Evolutionary conservation across 2,888 invertebrate genomes (phyloP), one percentile per base, ranked within the genome.

Genomic region (Zygogramma bicolorata): DNA sequence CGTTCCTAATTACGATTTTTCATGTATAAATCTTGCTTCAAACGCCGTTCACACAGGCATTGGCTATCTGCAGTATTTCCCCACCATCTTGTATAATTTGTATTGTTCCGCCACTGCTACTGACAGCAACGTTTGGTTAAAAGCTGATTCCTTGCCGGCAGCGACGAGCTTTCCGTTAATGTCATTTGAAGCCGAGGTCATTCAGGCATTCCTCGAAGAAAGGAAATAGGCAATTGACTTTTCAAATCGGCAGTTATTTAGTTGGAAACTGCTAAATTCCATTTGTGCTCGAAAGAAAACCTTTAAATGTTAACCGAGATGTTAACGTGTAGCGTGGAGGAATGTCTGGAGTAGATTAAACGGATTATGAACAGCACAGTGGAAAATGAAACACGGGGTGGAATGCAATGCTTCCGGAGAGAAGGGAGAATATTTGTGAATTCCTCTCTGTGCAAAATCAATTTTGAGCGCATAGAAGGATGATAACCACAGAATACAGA

Each of bases 191-290:
- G 82, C 79, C 82, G 82, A 74, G 81, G 80, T 82, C 82, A 81
- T 82, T 83, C 80, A 77, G 81, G 81, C 83, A 81, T 83, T 81
- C 73, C 80, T 81, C 80, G 79, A 78, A 77, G 81, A 79, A 81
- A 79, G 83, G 81, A 82, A 84, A 84, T 82, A 83, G 83, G 84
- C 83, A 84, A 83, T 84, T 84, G 84, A 84, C 84, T 84, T 84
- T 83, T 84, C 79, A 83, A 84, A 84, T 81, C 81, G 81, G 61
- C 77, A 75, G 78, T 79, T 80, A 79, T 79, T 80, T 76, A 75
- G 77, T 70, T 71, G 75, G 74, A 78, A 79, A 76, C 74, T 76
- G 74, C 74, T 74, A 75, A 79, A 81, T 80, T 79, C 73, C 78
- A 80, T 80, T 79, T 76, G 69, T 68, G 63, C 71, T 34, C 71